phyloP scores from a whole-genome alignment of 2,797 vertebrate genomes.

The Muscicapa comitata region DNA sequence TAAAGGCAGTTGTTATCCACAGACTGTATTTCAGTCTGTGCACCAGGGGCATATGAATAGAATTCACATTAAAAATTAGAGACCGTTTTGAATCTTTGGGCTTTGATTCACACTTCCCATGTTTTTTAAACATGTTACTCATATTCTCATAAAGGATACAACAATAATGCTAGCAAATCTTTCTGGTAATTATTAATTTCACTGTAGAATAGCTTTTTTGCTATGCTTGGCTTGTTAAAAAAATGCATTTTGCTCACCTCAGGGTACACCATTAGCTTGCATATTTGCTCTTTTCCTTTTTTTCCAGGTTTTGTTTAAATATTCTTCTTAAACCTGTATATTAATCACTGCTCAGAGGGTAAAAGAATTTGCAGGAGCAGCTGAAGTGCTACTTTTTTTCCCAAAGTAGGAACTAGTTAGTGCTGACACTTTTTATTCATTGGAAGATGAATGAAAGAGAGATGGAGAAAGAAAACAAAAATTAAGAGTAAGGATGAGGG shows the following conservation, averaged over 20 bases:
- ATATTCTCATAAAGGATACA: constrained; percentile 59
- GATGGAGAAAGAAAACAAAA: not conserved
- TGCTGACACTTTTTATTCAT: not conserved
- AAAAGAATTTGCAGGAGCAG: constrained; percentile 50
- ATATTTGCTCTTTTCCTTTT: constrained; percentile 58
- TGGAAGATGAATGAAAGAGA: not conserved
- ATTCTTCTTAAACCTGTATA: constrained; percentile 65
- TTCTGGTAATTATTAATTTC: constrained; percentile 69
- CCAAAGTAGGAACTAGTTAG: constrained; percentile 23
- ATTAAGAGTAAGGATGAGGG: not conserved
- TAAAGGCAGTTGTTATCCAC: constrained; percentile 37
- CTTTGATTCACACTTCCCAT: constrained; percentile 65
- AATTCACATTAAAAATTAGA: constrained; percentile 71
- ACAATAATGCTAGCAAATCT: constrained; percentile 62
- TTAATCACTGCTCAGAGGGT: constrained; percentile 62
- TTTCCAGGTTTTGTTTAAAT: constrained; percentile 64
- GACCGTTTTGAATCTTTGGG: constrained; percentile 55
- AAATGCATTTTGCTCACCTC: constrained; percentile 62
- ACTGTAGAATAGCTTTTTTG: constrained; percentile 61
- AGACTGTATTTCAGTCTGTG: constrained; percentile 41
- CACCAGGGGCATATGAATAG: constrained; percentile 22
- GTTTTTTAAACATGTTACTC: constrained; percentile 61
- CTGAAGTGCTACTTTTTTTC: constrained; percentile 32
- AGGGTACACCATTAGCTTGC: constrained; percentile 61
- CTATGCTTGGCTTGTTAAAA: constrained; percentile 67